Evolutionary conservation across 2,113 vertebrate species (phyloP).

Genomic region (Nymphicus hollandicus): DNA sequence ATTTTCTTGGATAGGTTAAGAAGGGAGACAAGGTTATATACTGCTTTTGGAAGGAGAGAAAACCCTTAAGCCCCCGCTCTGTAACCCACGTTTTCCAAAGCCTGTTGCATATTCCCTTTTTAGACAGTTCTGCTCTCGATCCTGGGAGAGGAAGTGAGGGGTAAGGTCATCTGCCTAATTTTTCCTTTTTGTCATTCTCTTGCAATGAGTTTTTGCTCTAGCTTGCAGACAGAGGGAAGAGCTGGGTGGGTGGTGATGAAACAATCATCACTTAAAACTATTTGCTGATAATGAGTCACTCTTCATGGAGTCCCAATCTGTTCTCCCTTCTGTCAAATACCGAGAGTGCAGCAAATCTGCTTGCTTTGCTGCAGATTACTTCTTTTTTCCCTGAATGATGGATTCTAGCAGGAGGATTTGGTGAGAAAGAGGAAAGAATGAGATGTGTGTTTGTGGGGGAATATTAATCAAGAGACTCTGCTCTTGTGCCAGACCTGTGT

Average conservation of each 20-base stretch:
- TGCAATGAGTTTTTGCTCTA: neutral
- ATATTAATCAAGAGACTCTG: neutral
- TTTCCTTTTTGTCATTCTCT: neutral
- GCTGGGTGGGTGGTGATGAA: constrained; percentile 59
- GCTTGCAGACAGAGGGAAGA: constrained; percentile 31
- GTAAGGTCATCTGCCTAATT: neutral
- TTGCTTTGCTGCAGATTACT: neutral
- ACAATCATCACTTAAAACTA: constrained; percentile 57
- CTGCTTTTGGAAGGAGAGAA: neutral
- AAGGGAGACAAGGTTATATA: neutral
- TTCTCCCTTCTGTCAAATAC: constrained; percentile 58
- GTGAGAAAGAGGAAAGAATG: neutral
- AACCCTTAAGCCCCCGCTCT: neutral
- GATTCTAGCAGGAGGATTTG: neutral
- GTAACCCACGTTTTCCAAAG: neutral
- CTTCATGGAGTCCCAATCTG: constrained; percentile 57
- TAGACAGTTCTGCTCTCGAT: neutral
- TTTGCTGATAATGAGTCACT: constrained; percentile 68
- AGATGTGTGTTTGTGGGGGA: neutral
- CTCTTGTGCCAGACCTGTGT: neutral
- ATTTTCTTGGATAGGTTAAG: neutral
- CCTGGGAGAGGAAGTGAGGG: neutral
- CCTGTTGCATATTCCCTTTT: neutral
- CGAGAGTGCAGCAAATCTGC: neutral
- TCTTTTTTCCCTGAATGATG: neutral